Conservation (phyloP, 1,140 invertebrate genomes). For the Physella acuta region DNA sequence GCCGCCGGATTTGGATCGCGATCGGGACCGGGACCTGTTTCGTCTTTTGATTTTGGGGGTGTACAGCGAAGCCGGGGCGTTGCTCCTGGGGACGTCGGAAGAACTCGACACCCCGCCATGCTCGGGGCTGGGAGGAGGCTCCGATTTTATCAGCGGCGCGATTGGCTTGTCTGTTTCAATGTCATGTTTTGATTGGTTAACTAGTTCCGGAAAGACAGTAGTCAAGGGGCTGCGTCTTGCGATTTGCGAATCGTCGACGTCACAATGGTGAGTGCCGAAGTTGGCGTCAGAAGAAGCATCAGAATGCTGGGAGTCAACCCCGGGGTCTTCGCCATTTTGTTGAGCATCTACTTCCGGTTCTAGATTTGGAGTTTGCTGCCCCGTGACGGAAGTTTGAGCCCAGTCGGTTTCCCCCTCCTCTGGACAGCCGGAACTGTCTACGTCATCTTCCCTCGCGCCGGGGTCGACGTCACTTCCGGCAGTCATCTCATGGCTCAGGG, state of each 20-base stretch:
- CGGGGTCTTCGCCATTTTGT: no score
- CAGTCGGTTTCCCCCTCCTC: no score
- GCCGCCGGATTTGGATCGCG: conserved; percentile 11
- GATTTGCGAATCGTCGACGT: not conserved
- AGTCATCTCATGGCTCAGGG: no score
- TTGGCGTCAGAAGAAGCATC: not conserved
- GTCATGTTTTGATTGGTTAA: not conserved
- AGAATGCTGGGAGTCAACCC: not conserved
- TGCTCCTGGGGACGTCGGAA: not conserved
- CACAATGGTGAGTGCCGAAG: not conserved
- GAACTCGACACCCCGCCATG: no score
- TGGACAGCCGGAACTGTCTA: no score
- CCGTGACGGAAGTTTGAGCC: no score
- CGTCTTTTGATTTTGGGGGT: not conserved
- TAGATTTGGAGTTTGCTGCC: no score
- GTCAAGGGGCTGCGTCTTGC: not conserved
- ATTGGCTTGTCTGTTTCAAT: not conserved
- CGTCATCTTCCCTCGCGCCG: no score
- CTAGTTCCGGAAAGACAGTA: not conserved
- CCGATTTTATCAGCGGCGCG: not conserved
- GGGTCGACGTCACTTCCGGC: no score
- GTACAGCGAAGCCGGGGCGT: not conserved
- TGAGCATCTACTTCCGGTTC: no score
- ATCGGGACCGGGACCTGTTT: conserved; percentile 12
- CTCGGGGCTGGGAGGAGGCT: not conserved